Base-by-base conservation (phyloP, 2,888 invertebrate species). In the Trisateles emortualis region DNA sequence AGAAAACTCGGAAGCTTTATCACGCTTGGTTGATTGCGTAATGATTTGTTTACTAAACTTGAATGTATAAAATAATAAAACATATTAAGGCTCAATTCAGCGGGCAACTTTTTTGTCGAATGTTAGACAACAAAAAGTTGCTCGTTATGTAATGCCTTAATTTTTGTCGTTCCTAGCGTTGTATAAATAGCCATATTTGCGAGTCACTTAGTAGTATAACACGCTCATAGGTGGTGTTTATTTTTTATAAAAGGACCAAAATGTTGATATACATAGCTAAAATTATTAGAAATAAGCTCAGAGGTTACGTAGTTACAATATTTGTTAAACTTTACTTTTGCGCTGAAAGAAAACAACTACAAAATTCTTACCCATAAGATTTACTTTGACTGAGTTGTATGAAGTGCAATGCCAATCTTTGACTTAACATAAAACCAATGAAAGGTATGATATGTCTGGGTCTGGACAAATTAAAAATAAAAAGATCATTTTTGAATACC, bases 211-310 rank as follows among this genome's bases (percentile, higher is more conserved):
- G 40, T 50, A 42, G 26, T 16, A 39, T 16, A 39, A 14, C 29
- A 47, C 38, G 35, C 65, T 52, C 17, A 49, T 29, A 19, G 38
- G 32, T 6, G 29, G 53, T 52, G 46, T 63, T 63, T 33, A 33
- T 68, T 48, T 54, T 40, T 49, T 59, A 58, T 45, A 51, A 63
- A 71, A 52, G 53, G 54, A 68, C 72, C 68, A 68, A 71, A 68
- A 59, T 47, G 39, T 52, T 62, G 3, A 22, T 51, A 10, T 36
- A 29, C 29, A 14, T 14, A 2, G 17, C 2, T 24, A 11, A 22
- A 1, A 39, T 5, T 51, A 39, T 2, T 35, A 26, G 11, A 29
- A n/a, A 40, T 41, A 19, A 39, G n/a, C 3, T 32, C 0, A 49
- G 14, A 16, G 3, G 5, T 38, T 46, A 29, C 11, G 14, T 16